These are phyloP conservation scores for Dyspetes luteomarginatus DNA, from an alignment of 2,888 invertebrate genomes.

Conservation along the genomic window DNA sequence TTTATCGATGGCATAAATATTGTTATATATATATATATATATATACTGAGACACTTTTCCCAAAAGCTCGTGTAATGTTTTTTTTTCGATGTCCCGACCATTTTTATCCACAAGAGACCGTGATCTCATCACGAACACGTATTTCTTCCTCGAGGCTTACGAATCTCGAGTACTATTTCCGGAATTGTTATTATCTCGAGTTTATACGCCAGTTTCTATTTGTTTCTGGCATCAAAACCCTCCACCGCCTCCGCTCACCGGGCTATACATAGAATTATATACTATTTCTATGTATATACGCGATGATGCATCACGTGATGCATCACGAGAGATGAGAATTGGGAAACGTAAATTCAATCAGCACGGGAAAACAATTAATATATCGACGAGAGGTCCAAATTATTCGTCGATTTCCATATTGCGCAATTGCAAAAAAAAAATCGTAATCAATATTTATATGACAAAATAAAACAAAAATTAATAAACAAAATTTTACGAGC, in stretches of 20 bases:
- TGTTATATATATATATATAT: not conserved
- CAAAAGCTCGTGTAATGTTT: too few species aligned
- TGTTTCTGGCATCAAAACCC: constrained; percentile 56
- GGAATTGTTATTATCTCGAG: constrained; percentile 68
- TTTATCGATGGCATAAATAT: constrained; percentile 26
- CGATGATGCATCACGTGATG: constrained; percentile 45
- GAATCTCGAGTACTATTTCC: constrained; percentile 64
- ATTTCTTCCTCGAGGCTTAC: constrained; percentile 10
- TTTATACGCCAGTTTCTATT: constrained; percentile 64
- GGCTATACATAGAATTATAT: constrained; percentile 44
- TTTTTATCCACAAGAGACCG: not conserved
- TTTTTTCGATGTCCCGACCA: too few species aligned
- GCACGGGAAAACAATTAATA: constrained; percentile 38
- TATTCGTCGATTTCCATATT: constrained; percentile 2
- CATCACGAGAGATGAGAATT: constrained; percentile 43
- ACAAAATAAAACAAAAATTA: not conserved
- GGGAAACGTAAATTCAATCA: constrained; percentile 55
- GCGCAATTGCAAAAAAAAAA: not conserved
- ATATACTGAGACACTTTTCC: too few species aligned
- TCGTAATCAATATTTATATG: not conserved
- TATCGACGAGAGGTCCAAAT: constrained; percentile 43
- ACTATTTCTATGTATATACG: constrained; percentile 8
- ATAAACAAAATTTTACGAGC: not conserved
- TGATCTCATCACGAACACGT: constrained; percentile 47
- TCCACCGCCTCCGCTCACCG: constrained; percentile 24